phyloP scores from a whole-genome alignment of 2,888 invertebrate genomes.

The Nephrotoma appendiculata region DNA sequence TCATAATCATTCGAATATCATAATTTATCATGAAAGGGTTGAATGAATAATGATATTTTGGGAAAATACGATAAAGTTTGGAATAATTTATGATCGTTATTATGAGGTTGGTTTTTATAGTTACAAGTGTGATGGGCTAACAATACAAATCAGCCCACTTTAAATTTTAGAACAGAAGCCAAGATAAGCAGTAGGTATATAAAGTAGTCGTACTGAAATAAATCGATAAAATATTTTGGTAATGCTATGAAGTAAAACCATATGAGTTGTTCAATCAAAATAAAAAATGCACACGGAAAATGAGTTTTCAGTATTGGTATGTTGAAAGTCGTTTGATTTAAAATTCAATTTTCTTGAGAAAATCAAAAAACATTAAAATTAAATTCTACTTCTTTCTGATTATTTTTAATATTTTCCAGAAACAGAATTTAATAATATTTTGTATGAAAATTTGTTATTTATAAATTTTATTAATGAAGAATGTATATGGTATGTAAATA shows the following conservation, averaged over 20 bases:
- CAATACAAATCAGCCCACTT: neutral
- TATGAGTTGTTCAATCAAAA: neutral
- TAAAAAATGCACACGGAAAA: neutral
- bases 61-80: neutral
- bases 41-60: neutral
- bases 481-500: no score
- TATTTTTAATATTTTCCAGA: no score
- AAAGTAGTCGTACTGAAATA: neutral
- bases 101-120: neutral
- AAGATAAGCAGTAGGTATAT: neutral
- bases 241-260: neutral
- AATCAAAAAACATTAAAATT: neutral
- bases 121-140: neutral
- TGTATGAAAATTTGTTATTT: no score
- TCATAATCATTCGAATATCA: neutral
- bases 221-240: neutral
- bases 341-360: neutral
- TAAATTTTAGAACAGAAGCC: neutral
- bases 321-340: neutral
- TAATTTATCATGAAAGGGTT: neutral
- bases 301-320: neutral
- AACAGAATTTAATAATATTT: no score
- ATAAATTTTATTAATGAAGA: no score
- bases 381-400: neutral
- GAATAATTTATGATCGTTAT: neutral